Conservation (phyloP, 2,888 invertebrate genomes). For the Portevinia maculata region DNA sequence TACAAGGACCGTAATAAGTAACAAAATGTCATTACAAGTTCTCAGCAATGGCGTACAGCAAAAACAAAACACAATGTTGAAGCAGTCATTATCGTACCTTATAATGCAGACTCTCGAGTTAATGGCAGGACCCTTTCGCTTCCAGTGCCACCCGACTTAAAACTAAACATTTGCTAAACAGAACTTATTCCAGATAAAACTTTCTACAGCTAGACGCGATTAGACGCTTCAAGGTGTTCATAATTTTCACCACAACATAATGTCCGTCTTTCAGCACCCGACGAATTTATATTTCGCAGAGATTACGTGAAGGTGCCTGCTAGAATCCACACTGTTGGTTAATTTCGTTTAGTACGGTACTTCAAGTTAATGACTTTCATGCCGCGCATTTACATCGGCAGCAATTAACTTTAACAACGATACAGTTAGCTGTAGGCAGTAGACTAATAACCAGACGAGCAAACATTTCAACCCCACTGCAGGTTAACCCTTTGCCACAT, state of each 20-base stretch:
- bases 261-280: conserved; percentile 1
- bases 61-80: too few species aligned
- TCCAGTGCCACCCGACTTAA: neutral
- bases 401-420: conserved; percentile 67
- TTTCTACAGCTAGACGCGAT: neutral
- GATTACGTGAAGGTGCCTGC: neutral
- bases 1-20: neutral
- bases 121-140: neutral
- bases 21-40: neutral
- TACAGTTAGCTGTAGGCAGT: conserved; percentile 23
- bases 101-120: neutral
- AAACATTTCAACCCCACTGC: conserved; percentile 8
- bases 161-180: too few species aligned
- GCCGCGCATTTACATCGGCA: conserved; percentile 62
- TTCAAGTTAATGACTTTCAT: conserved; percentile 59
- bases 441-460: conserved; percentile 48
- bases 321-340: conserved; percentile 2
- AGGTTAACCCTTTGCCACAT: conserved; percentile 26
- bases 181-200: neutral
- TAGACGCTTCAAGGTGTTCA: conserved; percentile 44
- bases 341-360: conserved; percentile 4
- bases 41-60: too few species aligned
- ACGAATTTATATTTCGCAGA: neutral
- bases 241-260: conserved; percentile 53
- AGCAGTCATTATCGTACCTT: neutral